Evolutionary conservation across 2,888 invertebrate species (phyloP).

Genomic region (Coleophora deauratella): DNA sequence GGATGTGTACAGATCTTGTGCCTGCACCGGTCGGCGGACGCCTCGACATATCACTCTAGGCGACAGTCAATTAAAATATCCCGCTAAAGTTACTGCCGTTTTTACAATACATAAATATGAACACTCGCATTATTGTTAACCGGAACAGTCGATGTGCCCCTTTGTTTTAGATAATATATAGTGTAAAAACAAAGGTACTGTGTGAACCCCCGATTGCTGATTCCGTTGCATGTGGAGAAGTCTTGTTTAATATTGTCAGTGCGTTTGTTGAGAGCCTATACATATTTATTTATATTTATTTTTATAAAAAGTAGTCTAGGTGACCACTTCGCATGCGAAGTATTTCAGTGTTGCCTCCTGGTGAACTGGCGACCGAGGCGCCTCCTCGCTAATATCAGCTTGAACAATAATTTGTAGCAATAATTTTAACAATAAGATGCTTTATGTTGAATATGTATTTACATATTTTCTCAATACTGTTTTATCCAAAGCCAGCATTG

Average conservation of each 20-base stretch:
- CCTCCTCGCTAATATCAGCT: too few species aligned
- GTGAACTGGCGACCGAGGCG: conserved; percentile 15
- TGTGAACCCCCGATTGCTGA: too few species aligned
- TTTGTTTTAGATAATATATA: conserved; percentile 37
- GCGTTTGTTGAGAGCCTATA: too few species aligned
- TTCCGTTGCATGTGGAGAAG: too few species aligned
- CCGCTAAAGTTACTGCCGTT: conserved; percentile 29
- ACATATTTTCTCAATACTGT: neutral
- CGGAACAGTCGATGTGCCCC: conserved; percentile 33
- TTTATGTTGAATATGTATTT: neutral
- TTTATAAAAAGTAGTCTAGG: too few species aligned
- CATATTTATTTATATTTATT: too few species aligned
- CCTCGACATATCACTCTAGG: conserved; percentile 58
- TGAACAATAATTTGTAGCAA: too few species aligned
- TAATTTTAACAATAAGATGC: too few species aligned
- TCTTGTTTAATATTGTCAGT: too few species aligned
- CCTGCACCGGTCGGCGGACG: conserved; percentile 18
- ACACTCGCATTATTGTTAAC: conserved; percentile 31
- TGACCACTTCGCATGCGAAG: too few species aligned
- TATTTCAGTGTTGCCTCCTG: conserved; percentile 59
- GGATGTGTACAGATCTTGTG: too few species aligned
- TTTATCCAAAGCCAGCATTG: too few species aligned
- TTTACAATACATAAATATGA: conserved; percentile 19
- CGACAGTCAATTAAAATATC: conserved; percentile 59
- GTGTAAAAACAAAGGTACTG: conserved; percentile 41